Conservation (phyloP, 2,888 invertebrate genomes). For the Cacoxenus indagator region DNA sequence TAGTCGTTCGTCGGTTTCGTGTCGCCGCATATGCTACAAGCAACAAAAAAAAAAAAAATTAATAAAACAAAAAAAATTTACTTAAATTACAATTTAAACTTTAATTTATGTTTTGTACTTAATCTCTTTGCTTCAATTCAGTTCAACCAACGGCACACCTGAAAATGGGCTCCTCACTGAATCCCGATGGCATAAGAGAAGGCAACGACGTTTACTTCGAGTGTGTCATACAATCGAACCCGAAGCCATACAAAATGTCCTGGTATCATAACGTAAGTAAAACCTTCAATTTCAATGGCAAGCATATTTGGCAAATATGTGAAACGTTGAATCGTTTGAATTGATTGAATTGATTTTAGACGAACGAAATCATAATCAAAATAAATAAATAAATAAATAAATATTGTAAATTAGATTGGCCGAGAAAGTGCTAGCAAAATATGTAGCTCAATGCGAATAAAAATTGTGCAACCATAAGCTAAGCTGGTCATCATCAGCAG, state of each 20-base stretch:
- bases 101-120: not conserved
- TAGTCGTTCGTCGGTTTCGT: not conserved
- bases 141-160: conserved; percentile 85
- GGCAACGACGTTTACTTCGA: conserved; percentile 92
- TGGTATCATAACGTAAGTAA: conserved; percentile 90
- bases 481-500: no score
- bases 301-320: conserved; percentile 5
- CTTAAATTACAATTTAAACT: not conserved
- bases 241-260: conserved; percentile 84
- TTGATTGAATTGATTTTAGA: no score
- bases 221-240: conserved; percentile 87
- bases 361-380: no score
- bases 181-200: conserved; percentile 90
- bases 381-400: not conserved
- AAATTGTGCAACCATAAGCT: conserved; percentile 7
- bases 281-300: not conserved
- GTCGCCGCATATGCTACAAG: not conserved
- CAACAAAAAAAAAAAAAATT: not conserved
- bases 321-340: not conserved
- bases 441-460: conserved; percentile 8
- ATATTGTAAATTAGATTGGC: not conserved
- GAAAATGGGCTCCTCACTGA: conserved; percentile 86
- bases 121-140: conserved; percentile 68
- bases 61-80: not conserved
- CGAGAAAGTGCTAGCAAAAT: not conserved